phyloP scores from a whole-genome alignment of 2,888 invertebrate species.

The Tupiocoris notatus region DNA sequence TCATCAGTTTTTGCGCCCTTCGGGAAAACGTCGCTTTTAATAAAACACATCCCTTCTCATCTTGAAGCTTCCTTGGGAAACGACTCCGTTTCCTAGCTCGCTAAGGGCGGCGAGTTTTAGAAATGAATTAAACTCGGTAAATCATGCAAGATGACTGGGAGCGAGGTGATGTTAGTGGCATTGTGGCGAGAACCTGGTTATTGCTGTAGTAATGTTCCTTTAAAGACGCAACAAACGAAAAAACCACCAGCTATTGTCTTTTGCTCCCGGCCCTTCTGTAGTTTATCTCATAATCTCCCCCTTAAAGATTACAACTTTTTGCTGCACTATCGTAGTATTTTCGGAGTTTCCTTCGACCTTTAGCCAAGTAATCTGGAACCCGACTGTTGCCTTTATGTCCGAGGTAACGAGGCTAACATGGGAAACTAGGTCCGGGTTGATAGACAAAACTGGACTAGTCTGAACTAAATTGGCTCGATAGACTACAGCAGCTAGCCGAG shows the following conservation, averaged over 20 bases:
- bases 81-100: background rate
- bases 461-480: no score
- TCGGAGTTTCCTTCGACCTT: no score
- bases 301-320: no score
- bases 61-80: background rate
- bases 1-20: background rate
- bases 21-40: background rate
- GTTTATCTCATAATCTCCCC: no score
- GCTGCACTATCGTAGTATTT: no score
- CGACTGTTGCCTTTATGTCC: no score
- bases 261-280: no score
- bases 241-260: background rate
- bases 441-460: no score
- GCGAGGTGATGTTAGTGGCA: background rate
- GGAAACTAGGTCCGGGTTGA: no score
- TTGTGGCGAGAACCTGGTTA: background rate
- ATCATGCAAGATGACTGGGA: background rate
- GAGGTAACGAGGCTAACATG: no score
- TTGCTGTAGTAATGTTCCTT: background rate
- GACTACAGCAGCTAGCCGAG: no score
- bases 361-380: no score
- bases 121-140: background rate
- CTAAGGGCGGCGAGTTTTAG: background rate
- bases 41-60: background rate
- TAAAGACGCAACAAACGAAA: background rate